These are phyloP conservation scores for Plutomurus gul DNA, from an alignment of 1,140 invertebrate species.

Conservation along the genomic window DNA sequence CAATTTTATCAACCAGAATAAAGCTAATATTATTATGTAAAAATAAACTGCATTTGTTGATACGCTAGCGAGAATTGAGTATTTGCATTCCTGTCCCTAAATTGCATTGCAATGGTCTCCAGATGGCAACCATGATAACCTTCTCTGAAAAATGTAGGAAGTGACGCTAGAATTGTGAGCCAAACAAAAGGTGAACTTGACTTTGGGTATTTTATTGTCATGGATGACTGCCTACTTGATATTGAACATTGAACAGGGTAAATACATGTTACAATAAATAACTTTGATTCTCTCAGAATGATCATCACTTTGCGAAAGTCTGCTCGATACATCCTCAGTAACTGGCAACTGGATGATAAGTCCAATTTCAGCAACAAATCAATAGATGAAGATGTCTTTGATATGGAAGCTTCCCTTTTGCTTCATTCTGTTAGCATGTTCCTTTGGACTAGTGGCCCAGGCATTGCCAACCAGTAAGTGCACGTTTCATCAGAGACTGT, in stretches of 20 bases:
- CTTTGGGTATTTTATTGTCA: neutral
- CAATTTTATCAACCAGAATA: neutral
- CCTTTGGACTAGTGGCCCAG: no score
- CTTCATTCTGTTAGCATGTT: no score
- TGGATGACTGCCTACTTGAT: neutral
- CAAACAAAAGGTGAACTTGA: conserved; percentile 32
- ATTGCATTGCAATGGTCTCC: conserved; percentile 14
- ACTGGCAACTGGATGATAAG: no score
- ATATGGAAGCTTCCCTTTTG: no score
- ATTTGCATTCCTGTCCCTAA: neutral
- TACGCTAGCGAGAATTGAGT: neutral
- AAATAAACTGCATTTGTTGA: neutral
- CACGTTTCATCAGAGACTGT: neutral
- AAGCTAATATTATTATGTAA: neutral
- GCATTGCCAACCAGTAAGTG: no score
- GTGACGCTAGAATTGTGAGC: neutral
- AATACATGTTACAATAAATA: conserved; percentile 21
- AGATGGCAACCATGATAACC: conserved; percentile 20
- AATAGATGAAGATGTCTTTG: no score
- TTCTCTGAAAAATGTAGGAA: conserved; percentile 7
- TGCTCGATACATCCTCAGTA: neutral
- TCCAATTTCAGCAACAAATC: neutral
- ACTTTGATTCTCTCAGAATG: neutral
- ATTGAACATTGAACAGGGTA: neutral
- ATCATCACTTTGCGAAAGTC: neutral